A percentile compares a stretch with the other conserved stretches of the same genome.
Conservation (phyloP, 1,140 invertebrate genomes). For the Pogonomyrmex barbatus region DNA sequence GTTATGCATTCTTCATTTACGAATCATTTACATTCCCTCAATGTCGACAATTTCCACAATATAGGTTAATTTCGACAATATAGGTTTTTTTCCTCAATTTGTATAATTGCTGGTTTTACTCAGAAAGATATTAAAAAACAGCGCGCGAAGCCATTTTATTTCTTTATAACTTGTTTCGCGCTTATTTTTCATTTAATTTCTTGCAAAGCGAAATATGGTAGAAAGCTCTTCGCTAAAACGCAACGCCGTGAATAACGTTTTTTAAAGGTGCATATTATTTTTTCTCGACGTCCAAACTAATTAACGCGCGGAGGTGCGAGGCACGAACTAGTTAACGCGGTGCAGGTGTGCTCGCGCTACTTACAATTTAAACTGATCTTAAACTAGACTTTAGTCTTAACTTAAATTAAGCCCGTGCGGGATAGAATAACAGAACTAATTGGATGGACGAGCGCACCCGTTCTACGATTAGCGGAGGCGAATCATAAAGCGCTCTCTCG, state of each 20-base stretch:
- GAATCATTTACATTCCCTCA: no score
- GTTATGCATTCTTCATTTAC: neutral
- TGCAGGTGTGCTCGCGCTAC: conserved; percentile 61
- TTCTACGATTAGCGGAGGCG: conserved; percentile 45
- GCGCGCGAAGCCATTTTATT: conserved; percentile 21
- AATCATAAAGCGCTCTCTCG: conserved; percentile 46
- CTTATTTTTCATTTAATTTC: conserved; percentile 55
- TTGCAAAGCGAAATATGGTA: conserved; percentile 42
- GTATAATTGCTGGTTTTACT: conserved; percentile 36
- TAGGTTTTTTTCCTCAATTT: conserved; percentile 26
- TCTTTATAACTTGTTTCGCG: conserved; percentile 26
- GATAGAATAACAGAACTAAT: conserved; percentile 66
- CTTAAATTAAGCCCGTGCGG: conserved; percentile 52
- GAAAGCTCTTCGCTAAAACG: conserved; percentile 46
- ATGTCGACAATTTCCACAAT: conserved; percentile 5
- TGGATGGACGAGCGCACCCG: conserved; percentile 51
- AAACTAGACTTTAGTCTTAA: conserved; percentile 62
- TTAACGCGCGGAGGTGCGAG: conserved; percentile 34
- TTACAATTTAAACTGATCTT: conserved; percentile 62
- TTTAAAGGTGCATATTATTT: conserved; percentile 59
- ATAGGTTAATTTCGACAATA: no score
- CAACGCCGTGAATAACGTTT: conserved; percentile 54
- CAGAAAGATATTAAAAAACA: conserved; percentile 12
- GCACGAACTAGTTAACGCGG: conserved; percentile 62
- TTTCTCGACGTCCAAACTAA: conserved; percentile 57